A percentile compares a stretch with the other conserved stretches of the same genome.
phyloP scores from a whole-genome alignment of 2,888 invertebrate genomes.

The Periphyllus acericola region DNA sequence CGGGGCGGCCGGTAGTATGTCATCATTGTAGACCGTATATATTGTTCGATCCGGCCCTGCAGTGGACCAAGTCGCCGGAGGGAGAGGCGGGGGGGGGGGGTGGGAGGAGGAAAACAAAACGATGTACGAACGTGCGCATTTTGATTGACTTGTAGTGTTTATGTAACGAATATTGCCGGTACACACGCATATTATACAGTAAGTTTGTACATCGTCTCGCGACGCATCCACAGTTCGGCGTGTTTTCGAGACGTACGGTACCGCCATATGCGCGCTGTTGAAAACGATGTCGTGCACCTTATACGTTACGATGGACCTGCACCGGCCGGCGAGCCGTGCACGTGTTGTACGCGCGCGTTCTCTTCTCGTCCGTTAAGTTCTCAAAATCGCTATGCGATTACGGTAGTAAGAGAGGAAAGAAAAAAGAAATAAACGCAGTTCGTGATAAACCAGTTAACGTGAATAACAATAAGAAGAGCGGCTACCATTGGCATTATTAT shows the following conservation, averaged over 20 bases:
- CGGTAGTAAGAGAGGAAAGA: too few relatives aligned
- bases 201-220: neutral
- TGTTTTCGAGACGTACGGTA: neutral
- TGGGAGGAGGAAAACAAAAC: neutral
- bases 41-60: neutral
- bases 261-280: neutral
- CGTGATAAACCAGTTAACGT: slow-evolving; percentile 21
- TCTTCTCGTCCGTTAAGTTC: neutral
- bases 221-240: neutral
- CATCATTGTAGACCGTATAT: slow-evolving; percentile 5
- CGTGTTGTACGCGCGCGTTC: neutral
- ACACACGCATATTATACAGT: too few relatives aligned
- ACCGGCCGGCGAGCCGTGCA: neutral
- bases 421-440: neutral
- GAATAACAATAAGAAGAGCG: neutral
- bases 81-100: neutral
- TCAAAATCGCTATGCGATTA: neutral
- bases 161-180: slow-evolving; percentile 18
- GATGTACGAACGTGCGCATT: neutral
- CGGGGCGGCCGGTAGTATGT: neutral
- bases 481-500: neutral
- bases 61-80: neutral
- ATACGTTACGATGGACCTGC: too few relatives aligned
- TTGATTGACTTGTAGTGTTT: slow-evolving; percentile 32
- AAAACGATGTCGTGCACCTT: neutral